These are phyloP conservation scores for Anthopleura sola DNA, from an alignment of 64 coral and sea anemone species.

Conservation along the genomic window DNA sequence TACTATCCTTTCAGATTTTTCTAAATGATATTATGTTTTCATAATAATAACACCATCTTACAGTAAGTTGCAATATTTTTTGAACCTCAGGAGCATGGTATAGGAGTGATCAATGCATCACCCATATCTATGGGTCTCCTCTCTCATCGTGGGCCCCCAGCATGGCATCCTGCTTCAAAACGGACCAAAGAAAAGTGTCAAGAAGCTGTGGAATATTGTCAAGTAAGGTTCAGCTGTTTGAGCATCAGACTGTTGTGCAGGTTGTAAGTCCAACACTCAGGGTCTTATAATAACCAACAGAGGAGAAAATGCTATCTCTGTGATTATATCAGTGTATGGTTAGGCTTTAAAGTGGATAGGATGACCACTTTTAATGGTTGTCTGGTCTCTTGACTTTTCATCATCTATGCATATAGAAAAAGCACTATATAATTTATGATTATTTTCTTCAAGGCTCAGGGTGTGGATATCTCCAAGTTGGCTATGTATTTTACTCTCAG, in stretches of 20 bases:
- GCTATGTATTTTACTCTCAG: conserved; percentile 84
- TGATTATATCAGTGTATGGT: no score
- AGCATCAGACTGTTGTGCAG: no score
- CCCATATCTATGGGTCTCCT: conserved; percentile 98
- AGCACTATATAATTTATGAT: neutral
- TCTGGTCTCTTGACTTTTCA: no score
- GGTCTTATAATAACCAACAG: no score
- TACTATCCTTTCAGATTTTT: neutral
- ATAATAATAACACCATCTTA: no score
- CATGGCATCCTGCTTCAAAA: conserved; percentile 87
- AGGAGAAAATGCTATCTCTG: no score
- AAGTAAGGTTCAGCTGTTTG: conserved; percentile 58
- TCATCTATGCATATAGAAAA: no score
- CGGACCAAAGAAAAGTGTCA: conserved; percentile 55
- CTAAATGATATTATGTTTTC: neutral
- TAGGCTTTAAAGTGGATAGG: no score
- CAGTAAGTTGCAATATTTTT: neutral
- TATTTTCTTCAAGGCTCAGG: conserved; percentile 38
- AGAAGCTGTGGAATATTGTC: conserved; percentile 85
- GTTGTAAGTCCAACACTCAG: no score
- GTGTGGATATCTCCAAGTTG: conserved; percentile 90
- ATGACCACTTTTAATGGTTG: no score
- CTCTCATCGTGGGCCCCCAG: conserved; percentile 84
- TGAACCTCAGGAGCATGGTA: conserved; percentile 51
- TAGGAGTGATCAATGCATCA: conserved; percentile 95